A percentile compares a stretch with the other conserved stretches of the same genome.
These are phyloP conservation scores for Empis stercorea DNA, from an alignment of 2,888 invertebrate genomes.

Conservation along the genomic window DNA sequence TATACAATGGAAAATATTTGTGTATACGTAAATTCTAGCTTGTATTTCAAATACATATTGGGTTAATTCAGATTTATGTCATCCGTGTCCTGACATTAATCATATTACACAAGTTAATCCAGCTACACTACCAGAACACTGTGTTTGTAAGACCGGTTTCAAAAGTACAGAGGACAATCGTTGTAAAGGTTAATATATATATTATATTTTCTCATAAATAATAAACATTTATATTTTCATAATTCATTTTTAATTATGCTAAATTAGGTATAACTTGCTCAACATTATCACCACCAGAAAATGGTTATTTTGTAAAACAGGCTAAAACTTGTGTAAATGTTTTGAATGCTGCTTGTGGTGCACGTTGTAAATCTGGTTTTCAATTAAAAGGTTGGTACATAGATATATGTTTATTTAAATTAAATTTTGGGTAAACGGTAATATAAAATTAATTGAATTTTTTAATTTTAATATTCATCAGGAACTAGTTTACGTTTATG, in stretches of 20 bases:
- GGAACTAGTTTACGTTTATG: constrained; percentile 47
- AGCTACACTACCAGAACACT: constrained; percentile 42
- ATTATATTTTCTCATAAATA: constrained; percentile 7
- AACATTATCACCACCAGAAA: constrained; percentile 42
- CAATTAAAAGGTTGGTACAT: constrained; percentile 34
- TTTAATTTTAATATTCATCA: constrained; percentile 4
- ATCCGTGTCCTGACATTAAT: constrained; percentile 49
- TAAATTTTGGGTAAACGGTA: not conserved
- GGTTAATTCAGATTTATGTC: constrained; percentile 38
- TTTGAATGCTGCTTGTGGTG: constrained; percentile 56
- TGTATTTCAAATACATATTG: constrained; percentile 54
- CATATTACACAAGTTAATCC: constrained; percentile 44
- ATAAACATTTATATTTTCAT: too few relatives aligned
- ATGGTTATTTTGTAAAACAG: constrained; percentile 53
- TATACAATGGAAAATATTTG: too few relatives aligned
- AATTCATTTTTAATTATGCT: too few relatives aligned
- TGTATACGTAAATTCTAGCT: constrained; percentile 39
- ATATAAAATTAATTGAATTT: too few relatives aligned
- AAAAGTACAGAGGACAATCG: constrained; percentile 34
- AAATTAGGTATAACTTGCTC: constrained; percentile 44
- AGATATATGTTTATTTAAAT: not conserved
- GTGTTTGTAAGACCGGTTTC: constrained; percentile 51
- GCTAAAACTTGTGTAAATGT: constrained; percentile 45
- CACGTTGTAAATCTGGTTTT: constrained; percentile 53
- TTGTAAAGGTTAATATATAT: constrained; percentile 42